phyloP scores from a whole-genome alignment of 2,797 vertebrate genomes.

The Gobio occitaniae region DNA sequence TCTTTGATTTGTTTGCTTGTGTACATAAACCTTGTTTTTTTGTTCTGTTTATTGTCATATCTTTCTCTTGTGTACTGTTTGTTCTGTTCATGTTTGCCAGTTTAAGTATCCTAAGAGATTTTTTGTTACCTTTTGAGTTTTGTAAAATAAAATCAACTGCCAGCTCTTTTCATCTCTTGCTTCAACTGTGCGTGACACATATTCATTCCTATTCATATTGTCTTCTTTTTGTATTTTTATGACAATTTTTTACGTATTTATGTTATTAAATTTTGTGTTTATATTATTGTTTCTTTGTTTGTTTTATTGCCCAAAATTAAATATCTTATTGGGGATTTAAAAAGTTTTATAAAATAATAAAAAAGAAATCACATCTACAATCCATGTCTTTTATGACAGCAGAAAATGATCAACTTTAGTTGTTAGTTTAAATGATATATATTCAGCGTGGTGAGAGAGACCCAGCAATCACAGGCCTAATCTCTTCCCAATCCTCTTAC shows the following conservation, averaged over 20 bases:
- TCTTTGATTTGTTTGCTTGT: neutral
- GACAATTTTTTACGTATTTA: neutral
- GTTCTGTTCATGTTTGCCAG: neutral
- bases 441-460: conserved; percentile 51
- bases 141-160: neutral
- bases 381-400: neutral
- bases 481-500: conserved; percentile 83
- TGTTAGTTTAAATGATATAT: conserved; percentile 40
- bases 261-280: neutral
- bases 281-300: neutral
- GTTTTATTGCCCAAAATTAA: neutral
- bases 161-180: neutral
- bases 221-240: neutral
- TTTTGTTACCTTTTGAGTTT: neutral
- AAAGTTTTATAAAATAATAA: neutral
- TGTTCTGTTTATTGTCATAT: neutral
- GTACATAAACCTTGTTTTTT: neutral
- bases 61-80: neutral
- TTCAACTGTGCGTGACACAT: neutral
- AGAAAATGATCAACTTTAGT: conserved; percentile 43
- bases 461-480: conserved; percentile 75
- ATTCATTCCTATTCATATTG: neutral
- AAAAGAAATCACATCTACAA: neutral
- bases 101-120: neutral
- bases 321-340: neutral